phyloP scores from a whole-genome alignment of 2,888 invertebrate genomes.

The Tricholauxania praeusta region DNA sequence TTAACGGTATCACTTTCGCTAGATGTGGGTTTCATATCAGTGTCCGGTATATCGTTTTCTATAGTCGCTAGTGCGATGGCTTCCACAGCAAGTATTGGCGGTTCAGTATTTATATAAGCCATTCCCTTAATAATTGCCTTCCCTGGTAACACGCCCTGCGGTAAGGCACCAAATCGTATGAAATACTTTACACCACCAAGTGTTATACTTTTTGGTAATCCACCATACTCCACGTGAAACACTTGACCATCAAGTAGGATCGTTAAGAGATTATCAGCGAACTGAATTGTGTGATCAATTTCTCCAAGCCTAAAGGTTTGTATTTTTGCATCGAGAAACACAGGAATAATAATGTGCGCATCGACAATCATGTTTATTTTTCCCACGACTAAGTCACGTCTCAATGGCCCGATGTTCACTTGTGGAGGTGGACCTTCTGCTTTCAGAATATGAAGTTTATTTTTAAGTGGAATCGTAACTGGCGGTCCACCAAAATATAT shows the following conservation, averaged over 20 bases:
- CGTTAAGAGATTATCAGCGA: constrained; percentile 81
- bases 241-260: constrained; percentile 84
- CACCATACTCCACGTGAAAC: constrained; percentile 85
- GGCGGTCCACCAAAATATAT: constrained; percentile 93
- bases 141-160: constrained; percentile 80
- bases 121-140: constrained; percentile 78
- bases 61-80: not conserved
- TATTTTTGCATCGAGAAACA: constrained; percentile 86
- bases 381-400: constrained; percentile 86
- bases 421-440: constrained; percentile 93
- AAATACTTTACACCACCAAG: constrained; percentile 83
- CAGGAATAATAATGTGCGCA: constrained; percentile 81
- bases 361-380: constrained; percentile 88
- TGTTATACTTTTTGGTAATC: constrained; percentile 82
- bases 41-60: not conserved
- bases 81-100: constrained; percentile 41
- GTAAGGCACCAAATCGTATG: constrained; percentile 83
- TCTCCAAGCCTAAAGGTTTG: constrained; percentile 83
- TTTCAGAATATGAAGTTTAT: constrained; percentile 81
- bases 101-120: constrained; percentile 72
- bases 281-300: constrained; percentile 80
- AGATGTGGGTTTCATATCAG: not conserved
- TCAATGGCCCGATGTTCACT: constrained; percentile 88
- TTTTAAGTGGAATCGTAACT: constrained; percentile 83
- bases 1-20: not conserved